Conservation (phyloP, 2,888 invertebrate genomes). For the Cataglyphis cursor region DNA sequence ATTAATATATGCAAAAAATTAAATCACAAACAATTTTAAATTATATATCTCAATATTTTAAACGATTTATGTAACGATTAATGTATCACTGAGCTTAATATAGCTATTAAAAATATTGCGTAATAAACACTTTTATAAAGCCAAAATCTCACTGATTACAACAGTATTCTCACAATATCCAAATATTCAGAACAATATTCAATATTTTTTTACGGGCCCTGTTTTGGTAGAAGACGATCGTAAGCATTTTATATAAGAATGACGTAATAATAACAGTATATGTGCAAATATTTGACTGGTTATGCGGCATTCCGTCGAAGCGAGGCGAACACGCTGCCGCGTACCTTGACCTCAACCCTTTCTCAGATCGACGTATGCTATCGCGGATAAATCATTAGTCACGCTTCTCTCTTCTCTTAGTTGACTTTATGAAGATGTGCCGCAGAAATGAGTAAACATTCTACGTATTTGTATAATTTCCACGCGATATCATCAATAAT, state of each 20-base stretch:
- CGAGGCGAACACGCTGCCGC: slow-evolving; percentile 51
- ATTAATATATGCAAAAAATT: too few species aligned
- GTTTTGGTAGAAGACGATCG: slow-evolving; percentile 20
- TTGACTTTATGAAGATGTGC: slow-evolving; percentile 59
- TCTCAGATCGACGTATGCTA: slow-evolving; percentile 62
- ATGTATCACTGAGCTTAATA: too few species aligned
- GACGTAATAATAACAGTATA: slow-evolving; percentile 62
- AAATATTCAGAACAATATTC: too few species aligned
- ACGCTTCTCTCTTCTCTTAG: slow-evolving; percentile 57
- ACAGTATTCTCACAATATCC: background rate
- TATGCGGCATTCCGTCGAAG: slow-evolving; percentile 58
- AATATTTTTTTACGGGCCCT: background rate
- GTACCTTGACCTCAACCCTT: slow-evolving; percentile 73
- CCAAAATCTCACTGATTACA: background rate
- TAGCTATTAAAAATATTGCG: too few species aligned
- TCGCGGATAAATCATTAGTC: slow-evolving; percentile 71
- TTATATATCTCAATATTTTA: too few species aligned
- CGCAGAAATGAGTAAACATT: slow-evolving; percentile 33
- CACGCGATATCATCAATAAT: slow-evolving; percentile 28
- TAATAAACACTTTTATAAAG: slow-evolving; percentile 4
- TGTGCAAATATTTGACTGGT: slow-evolving; percentile 67
- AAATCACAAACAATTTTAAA: too few species aligned
- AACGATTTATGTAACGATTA: too few species aligned
- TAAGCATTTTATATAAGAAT: slow-evolving; percentile 50
- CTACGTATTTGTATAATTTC: slow-evolving; percentile 45